Base-by-base conservation (phyloP, 2,797 vertebrate genomes). In the Chelmon rostratus region DNA sequence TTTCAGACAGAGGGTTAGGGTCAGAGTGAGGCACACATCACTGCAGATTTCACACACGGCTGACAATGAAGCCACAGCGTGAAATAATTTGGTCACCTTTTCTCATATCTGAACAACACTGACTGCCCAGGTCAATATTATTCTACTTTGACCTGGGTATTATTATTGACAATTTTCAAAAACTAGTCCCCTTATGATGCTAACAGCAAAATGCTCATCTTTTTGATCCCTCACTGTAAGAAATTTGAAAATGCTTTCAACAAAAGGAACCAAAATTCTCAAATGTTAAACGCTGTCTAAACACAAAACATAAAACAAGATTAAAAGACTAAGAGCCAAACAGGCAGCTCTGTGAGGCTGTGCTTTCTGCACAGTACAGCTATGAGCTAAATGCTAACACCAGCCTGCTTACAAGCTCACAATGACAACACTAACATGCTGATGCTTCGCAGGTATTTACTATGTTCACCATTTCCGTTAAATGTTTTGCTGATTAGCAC, bases 11-110 rank as follows among this genome's bases (percentile, higher is more conserved):
- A 59, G 28, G 28, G 28, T 31, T 31, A 31, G 28, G 28, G 28
- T 31, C 31, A 31, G 28, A 31, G 3, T 37, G 69, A 52, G 6
- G 5, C 37, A 54, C 56, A 68, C 50, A 15, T 72, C 46, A 56
- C 56, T 1, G 50, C 57, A 68, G n/a, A 76, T 86, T 81, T 64
- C 57, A 86, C 57, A 33, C 50, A 23, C 44, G 46, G 28, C 4
- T 23, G 5, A 50, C 40, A 62, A 12, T 33, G 40, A 73, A 47
- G 49, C 23, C 49, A 38, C 18, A 0, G 49, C 61, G 47, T 47
- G 18, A 58, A 75, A 53, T 70, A 63, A 62, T 37, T 8, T 7
- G 3, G 44, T 35, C 33, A 62, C 4, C 47, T 28, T 25, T 3
- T 13, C 18, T 40, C 38, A 44, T 12, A 33, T 23, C 15, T 44